Base-by-base conservation (phyloP, 2,888 invertebrate species). In the Tigriopus californicus region DNA sequence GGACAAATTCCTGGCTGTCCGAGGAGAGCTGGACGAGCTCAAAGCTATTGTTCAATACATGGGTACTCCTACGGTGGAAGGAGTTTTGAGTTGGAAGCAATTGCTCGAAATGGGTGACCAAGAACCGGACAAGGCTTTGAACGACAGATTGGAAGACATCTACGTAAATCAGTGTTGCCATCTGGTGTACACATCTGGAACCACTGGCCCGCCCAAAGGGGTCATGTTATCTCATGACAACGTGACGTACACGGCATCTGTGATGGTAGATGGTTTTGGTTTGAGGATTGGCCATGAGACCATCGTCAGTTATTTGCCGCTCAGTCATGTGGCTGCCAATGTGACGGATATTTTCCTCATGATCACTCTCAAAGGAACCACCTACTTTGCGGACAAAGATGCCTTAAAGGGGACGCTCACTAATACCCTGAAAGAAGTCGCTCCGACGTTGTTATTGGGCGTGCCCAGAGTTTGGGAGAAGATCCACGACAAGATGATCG, bases 401-500 rank as follows among this genome's bases (percentile, higher is more conserved):
- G 91, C 90, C 1, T 73, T 91, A 2, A 91, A 71, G 72, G 88
- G 88, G 58, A 80, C 79, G 60, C 73, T 89, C 61, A 75, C 87
- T 1, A 79, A 82, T 61, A 83, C 85, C 0, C 72, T 89, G 62
- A 75, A 77, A 66, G 80, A 82, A 70, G 84, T 84, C n/a, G 76
- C 80, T 63, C 92, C 92, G 1, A 90, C 91, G 8, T 75, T 76
- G 62, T 86, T 92, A 66, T 73, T 91, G 64, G 90, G 82, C 1
- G 91, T 92, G 3, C 91, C 92, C 13, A 76, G 91, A 65, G 88
- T 92, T 4, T 92, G 82, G 82, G 92, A 92, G 71, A 94, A 92
- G 71, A 87, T 92, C 71, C 78, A 84, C 67, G 92, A 92, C 67
- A 85, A 82, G 68, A 84, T 92, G 77, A 77, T 81, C 68, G 77